phyloP scores from a whole-genome alignment of 2,113 vertebrate species.

The Hemichromis elongatus region DNA sequence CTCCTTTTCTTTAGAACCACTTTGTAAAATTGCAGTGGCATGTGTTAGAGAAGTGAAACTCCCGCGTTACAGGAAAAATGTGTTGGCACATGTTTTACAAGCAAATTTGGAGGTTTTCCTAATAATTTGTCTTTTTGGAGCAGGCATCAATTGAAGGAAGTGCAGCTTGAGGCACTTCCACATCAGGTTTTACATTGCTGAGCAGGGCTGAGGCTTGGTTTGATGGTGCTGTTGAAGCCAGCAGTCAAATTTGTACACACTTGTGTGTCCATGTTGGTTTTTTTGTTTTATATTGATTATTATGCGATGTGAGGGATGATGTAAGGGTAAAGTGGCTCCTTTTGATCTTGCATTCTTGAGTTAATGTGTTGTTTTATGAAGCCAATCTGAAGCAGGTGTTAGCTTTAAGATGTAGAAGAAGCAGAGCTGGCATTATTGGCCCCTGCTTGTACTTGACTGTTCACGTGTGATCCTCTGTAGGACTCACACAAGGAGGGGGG shows the following conservation, averaged over 20 bases:
- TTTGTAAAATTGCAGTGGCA: background rate
- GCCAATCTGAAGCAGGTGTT: background rate
- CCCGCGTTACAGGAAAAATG: background rate
- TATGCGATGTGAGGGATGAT: background rate
- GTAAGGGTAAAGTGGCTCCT: background rate
- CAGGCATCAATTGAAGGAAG: background rate
- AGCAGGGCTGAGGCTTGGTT: background rate
- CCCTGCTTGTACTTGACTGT: background rate
- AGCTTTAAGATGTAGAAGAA: background rate
- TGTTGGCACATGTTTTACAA: background rate
- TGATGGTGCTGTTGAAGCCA: background rate
- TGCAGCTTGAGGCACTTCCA: background rate
- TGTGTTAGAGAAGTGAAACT: conserved; percentile 1
- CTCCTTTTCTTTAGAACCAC: background rate
- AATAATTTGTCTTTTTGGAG: background rate
- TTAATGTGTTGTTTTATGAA: background rate
- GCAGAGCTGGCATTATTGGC: background rate
- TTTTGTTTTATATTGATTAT: background rate
- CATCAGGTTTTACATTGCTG: background rate
- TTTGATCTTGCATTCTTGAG: background rate
- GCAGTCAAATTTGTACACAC: background rate
- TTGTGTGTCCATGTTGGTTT: background rate
- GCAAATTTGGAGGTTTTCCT: background rate
- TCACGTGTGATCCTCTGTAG: background rate
- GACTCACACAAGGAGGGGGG: background rate